These are phyloP conservation scores for Rosalia funebris DNA, from an alignment of 2,888 invertebrate species.

Conservation along the genomic window DNA sequence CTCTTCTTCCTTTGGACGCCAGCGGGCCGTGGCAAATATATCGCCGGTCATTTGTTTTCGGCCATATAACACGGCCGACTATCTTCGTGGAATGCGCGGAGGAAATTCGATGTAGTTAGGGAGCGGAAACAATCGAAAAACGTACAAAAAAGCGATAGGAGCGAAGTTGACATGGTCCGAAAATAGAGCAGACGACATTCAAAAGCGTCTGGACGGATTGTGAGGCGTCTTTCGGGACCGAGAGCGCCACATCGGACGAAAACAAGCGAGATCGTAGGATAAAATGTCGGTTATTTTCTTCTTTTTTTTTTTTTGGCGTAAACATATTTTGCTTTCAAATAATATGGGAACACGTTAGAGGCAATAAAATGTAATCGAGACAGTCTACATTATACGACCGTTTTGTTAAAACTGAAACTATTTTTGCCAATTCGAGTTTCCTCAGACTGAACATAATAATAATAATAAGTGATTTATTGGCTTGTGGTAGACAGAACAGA, in stretches of 20 bases:
- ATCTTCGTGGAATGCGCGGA: conserved; percentile 19
- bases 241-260: conserved; percentile 1
- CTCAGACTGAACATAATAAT: no score
- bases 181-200: conserved; percentile 49
- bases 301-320: no score
- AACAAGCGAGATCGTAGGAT: conserved; percentile 21
- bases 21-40: no score
- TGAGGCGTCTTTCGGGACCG: conserved; percentile 1
- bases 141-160: conserved; percentile 39
- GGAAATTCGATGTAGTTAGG: conserved; percentile 31
- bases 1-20: background rate
- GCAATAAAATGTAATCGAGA: no score
- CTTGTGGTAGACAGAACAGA: no score
- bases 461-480: no score
- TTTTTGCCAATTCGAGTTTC: no score
- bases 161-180: conserved; percentile 36
- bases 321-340: no score
- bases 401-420: no score
- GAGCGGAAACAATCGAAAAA: conserved; percentile 49
- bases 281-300: no score
- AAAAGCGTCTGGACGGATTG: conserved; percentile 28
- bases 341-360: no score
- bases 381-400: no score
- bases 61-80: background rate
- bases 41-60: background rate